phyloP scores from a whole-genome alignment of 2,888 invertebrate genomes.

The Drosophila neotestacea region DNA sequence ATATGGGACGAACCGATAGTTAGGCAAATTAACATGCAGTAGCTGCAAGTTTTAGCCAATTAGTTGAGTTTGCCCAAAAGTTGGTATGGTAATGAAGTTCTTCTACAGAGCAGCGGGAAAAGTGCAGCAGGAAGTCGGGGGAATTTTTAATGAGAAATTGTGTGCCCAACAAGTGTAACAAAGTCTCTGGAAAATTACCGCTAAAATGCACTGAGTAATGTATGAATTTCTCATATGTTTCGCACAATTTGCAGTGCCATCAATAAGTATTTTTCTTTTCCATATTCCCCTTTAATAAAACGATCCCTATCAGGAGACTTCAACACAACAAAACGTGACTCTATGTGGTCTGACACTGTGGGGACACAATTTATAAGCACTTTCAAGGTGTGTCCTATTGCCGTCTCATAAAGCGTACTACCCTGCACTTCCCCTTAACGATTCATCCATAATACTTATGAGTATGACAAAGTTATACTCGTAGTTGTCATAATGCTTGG shows the following conservation, averaged over 20 bases:
- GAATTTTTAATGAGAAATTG: constrained; percentile 42
- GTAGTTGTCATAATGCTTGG: constrained; percentile 47
- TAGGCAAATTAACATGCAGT: constrained; percentile 74
- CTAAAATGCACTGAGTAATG: constrained; percentile 18
- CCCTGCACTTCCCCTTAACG: constrained; percentile 11
- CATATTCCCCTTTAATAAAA: constrained; percentile 12
- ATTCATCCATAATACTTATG: constrained; percentile 23
- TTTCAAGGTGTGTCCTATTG: constrained; percentile 65
- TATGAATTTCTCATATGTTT: constrained; percentile 15
- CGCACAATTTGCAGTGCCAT: constrained; percentile 18
- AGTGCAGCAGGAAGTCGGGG: constrained; percentile 12
- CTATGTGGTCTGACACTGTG: constrained; percentile 48
- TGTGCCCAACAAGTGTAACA: constrained; percentile 28
- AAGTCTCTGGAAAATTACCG: constrained; percentile 5
- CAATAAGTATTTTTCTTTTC: constrained; percentile 19
- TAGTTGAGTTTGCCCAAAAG: constrained; percentile 47
- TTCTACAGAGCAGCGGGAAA: constrained; percentile 1
- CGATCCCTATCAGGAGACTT: constrained; percentile 37
- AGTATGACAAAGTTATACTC: constrained; percentile 37
- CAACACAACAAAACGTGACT: constrained; percentile 63
- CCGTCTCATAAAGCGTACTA: constrained; percentile 17
- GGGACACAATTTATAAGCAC: constrained; percentile 56
- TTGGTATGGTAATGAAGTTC: constrained; percentile 36
- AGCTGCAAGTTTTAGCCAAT: constrained; percentile 70
- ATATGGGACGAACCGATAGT: constrained; percentile 51